Evolutionary conservation across 1,140 invertebrate genomes (phyloP), one percentile per base, ranked within the genome.

Genomic region (Cephus cinctus): DNA sequence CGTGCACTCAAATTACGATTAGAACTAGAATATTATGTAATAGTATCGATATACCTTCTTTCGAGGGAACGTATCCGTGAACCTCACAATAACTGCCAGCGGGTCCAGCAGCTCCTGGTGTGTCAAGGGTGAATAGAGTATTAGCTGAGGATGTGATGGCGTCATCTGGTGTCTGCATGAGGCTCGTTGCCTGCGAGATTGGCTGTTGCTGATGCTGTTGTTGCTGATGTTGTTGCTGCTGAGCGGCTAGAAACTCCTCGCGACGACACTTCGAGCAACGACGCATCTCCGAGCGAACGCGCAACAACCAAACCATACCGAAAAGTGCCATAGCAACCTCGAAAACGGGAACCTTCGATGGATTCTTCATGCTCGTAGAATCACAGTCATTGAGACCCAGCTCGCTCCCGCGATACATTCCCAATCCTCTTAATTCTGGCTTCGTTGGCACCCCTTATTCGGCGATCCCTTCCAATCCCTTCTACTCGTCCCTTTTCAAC

Each of bases 221-320:
- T 48, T 61, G 56, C 31, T 63, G 59, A 5, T 58, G 47, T 25
- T 67, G 57, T 27, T 67, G 65, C 36, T 71, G 67, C 31, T 73
- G 70, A 11, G 62, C 56, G 14, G 59, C 63, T 19, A 75, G 63
- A 48, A 77, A 59, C 39, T 82, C 78, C 54, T 83, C 81, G 56
- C 81, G 81, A 44, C 79, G 78, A 71, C 84, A 87, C 54, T 84
- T 84, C 32, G 83, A 80, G 70, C 85, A 87, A 40, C 83, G 81
- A 68, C 84, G 85, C 71, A 88, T 82, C 69, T 87, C 86, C 50
- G 86, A 83, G 67, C 86, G 85, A 69, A 88, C 81, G 53, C 86
- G 83, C 69, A 89, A 76, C 70, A 89, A 77, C 87, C 87, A 89
- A 76, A 89, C 86, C 83, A 89, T 86, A 73, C 87, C 88, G 80